A percentile compares a stretch with the other conserved stretches of the same genome.
These are phyloP conservation scores for Acrobasis suavella DNA, from an alignment of 2,888 invertebrate species.

Conservation along the genomic window DNA sequence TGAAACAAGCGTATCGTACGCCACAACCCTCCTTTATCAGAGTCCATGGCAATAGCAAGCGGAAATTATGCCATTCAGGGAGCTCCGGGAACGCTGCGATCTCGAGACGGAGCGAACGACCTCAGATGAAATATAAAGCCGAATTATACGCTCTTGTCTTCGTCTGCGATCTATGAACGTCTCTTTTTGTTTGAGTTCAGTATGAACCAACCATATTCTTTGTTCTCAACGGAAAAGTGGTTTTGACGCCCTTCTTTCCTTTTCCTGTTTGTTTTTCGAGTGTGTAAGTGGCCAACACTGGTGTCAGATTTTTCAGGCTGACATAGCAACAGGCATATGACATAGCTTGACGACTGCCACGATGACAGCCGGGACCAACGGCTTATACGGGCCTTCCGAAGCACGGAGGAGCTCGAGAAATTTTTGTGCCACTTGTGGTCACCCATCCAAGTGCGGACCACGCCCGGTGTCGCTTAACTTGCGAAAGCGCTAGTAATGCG, in stretches of 20 bases:
- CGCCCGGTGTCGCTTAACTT: no score
- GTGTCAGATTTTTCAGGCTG: no score
- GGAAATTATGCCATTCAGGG: constrained; percentile 63
- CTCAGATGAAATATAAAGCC: constrained; percentile 18
- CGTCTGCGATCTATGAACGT: constrained; percentile 1
- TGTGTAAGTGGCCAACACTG: no score
- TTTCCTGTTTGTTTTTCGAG: no score
- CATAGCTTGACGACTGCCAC: no score
- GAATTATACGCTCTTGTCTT: constrained; percentile 14
- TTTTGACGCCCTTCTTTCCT: background rate
- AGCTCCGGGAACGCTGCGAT: constrained; percentile 27
- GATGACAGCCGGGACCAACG: no score
- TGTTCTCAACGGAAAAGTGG: background rate
- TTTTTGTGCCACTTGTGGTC: no score
- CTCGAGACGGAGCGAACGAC: constrained; percentile 17
- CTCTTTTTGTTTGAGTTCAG: background rate
- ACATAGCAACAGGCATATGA: no score
- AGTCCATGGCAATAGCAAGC: constrained; percentile 47
- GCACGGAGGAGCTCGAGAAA: no score
- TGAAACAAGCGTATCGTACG: constrained; percentile 15
- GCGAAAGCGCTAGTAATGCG: no score
- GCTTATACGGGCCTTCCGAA: no score
- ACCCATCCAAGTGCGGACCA: no score
- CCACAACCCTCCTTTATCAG: constrained; percentile 36
- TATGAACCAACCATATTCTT: constrained; percentile 1